Conservation (phyloP, 2,888 invertebrate genomes). For the Idaea aversata region DNA sequence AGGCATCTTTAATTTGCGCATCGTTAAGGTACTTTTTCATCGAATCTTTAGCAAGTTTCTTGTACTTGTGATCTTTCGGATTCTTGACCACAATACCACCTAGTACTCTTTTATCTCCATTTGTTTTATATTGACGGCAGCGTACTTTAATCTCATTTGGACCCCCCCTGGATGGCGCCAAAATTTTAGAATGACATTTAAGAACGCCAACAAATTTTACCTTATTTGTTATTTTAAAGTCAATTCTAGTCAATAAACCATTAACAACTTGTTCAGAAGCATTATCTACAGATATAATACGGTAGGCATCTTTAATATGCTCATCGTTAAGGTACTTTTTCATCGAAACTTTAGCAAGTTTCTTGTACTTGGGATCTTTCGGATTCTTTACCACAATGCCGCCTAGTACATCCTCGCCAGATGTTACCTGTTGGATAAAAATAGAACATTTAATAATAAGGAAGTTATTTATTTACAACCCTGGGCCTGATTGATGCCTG, state of each 20-base stretch:
- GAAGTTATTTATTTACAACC: too few relatives aligned
- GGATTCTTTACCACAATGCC: too few relatives aligned
- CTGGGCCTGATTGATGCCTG: too few relatives aligned
- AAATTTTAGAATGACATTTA: conserved; percentile 40
- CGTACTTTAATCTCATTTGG: too few relatives aligned
- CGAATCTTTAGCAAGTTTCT: conserved; percentile 34
- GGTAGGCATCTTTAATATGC: conserved; percentile 17
- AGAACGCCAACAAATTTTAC: too few relatives aligned
- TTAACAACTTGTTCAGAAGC: conserved; percentile 35
- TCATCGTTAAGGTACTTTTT: conserved; percentile 28
- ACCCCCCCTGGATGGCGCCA: conserved; percentile 27
- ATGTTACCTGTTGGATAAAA: too few relatives aligned
- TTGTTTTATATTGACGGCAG: too few relatives aligned
- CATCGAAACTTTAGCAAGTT: conserved; percentile 36
- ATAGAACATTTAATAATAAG: too few relatives aligned
- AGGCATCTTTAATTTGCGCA: conserved; percentile 15
- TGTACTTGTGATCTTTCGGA: background rate
- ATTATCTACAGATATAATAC: conserved; percentile 24
- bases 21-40: conserved; percentile 31
- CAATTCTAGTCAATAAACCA: conserved; percentile 30
- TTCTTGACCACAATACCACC: too few relatives aligned
- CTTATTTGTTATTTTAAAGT: conserved; percentile 30
- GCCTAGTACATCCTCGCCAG: too few relatives aligned
- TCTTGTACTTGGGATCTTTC: background rate
- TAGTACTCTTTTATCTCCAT: too few relatives aligned